Evolutionary conservation across 2,113 vertebrate species (phyloP).

Genomic region (Lophochroa leadbeateri): DNA sequence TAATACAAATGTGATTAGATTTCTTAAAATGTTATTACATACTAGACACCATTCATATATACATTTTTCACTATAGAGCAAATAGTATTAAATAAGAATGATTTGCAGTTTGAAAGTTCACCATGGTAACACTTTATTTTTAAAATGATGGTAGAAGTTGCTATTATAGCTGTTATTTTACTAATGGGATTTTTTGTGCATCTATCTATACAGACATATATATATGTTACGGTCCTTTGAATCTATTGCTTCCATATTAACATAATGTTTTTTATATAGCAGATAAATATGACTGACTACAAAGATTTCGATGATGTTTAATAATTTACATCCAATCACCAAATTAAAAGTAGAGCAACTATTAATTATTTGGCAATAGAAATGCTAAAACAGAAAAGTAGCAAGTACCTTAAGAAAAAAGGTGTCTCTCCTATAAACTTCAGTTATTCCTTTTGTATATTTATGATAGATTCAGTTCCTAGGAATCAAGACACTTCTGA

Average conservation of each 20-base stretch:
- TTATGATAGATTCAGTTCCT: not conserved
- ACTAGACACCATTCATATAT: not conserved
- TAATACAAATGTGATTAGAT: not conserved
- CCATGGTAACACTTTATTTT: not conserved
- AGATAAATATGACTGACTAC: not conserved
- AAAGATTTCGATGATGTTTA: not conserved
- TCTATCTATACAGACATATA: not conserved
- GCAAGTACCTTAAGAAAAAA: not conserved
- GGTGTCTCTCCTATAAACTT: not conserved
- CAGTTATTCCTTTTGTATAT: not conserved
- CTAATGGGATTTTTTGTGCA: not conserved
- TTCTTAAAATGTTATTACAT: not conserved
- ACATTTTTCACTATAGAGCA: not conserved
- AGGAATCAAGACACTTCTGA: not conserved
- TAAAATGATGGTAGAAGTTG: not conserved
- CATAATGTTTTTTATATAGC: not conserved
- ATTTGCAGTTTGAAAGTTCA: not conserved
- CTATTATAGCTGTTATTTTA: not conserved
- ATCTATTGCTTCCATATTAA: not conserved
- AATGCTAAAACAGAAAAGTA: constrained; percentile 22
- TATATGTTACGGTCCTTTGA: not conserved
- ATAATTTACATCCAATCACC: not conserved
- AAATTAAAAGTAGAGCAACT: not conserved
- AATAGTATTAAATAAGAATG: not conserved
- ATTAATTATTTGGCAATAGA: not conserved